A percentile compares a stretch with the other conserved stretches of the same genome.
phyloP scores from a whole-genome alignment of 2,113 vertebrate genomes.

The Lanius collurio region DNA sequence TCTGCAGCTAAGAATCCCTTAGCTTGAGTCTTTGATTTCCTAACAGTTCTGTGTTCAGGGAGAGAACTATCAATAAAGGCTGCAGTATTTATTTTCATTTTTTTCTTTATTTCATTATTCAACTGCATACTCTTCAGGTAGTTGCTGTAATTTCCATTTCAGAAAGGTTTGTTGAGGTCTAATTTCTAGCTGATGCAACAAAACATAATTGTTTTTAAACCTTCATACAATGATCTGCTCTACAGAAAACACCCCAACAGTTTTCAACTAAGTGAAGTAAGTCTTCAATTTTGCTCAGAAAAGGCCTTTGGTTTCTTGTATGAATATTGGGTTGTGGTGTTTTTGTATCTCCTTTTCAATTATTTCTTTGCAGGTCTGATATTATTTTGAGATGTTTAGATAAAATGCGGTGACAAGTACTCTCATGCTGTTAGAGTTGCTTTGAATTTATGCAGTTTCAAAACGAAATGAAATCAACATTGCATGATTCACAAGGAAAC shows the following conservation, averaged over 20 bases:
- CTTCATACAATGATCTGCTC: neutral
- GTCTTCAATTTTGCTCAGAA: neutral
- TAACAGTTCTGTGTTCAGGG: neutral
- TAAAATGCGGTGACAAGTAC: neutral
- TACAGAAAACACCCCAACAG: neutral
- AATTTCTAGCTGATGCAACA: neutral
- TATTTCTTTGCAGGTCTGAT: neutral
- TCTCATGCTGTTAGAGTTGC: neutral
- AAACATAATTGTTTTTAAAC: neutral
- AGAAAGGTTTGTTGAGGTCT: neutral
- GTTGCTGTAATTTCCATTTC: neutral
- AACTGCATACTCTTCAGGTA: neutral
- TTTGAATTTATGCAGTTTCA: neutral
- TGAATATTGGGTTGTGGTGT: neutral
- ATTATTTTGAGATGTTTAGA: neutral
- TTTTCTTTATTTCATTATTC: constrained; percentile 7
- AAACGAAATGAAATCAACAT: neutral
- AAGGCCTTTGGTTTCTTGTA: neutral
- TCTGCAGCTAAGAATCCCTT: neutral
- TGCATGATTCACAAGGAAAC: neutral
- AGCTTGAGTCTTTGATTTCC: neutral
- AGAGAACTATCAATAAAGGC: neutral
- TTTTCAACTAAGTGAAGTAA: neutral
- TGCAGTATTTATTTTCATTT: neutral
- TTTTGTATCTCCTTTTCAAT: neutral